Evolutionary conservation across 2,113 vertebrate species (phyloP).

Genomic region (Neodon shergylaensis): DNA sequence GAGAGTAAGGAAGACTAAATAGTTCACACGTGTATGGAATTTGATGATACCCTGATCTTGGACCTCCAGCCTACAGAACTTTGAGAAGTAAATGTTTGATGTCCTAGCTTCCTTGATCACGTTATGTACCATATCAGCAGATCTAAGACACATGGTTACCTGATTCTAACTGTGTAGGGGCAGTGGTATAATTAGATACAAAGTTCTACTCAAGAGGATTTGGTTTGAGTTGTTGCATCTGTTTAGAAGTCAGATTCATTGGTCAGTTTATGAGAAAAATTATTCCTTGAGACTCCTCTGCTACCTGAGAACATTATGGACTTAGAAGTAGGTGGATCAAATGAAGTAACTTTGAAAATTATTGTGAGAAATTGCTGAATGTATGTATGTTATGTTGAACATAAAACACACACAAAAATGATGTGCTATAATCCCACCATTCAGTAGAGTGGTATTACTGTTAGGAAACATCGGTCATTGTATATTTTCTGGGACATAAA

Average conservation of each 20-base stretch:
- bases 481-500: not conserved
- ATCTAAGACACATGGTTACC: too few species aligned
- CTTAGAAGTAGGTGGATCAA: not conserved
- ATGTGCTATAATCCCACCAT: too few species aligned
- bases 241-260: not conserved
- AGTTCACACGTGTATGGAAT: too few species aligned
- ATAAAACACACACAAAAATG: not conserved
- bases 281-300: not conserved
- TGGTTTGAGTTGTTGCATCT: fast-evolving
- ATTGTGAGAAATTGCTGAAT: not conserved
- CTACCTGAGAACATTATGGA: not conserved
- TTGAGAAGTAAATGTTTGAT: not conserved
- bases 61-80: too few species aligned
- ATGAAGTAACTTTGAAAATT: not conserved
- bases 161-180: fast-evolving
- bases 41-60: too few species aligned
- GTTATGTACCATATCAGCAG: fast-evolving
- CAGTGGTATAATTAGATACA: fast-evolving
- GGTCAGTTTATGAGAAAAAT: not conserved
- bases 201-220: not conserved
- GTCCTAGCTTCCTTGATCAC: too few species aligned
- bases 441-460: fast-evolving
- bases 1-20: not conserved
- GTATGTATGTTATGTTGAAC: not conserved
- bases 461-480: not conserved